phyloP scores from a whole-genome alignment of 2,888 invertebrate species.

The Monopis laevigella region DNA sequence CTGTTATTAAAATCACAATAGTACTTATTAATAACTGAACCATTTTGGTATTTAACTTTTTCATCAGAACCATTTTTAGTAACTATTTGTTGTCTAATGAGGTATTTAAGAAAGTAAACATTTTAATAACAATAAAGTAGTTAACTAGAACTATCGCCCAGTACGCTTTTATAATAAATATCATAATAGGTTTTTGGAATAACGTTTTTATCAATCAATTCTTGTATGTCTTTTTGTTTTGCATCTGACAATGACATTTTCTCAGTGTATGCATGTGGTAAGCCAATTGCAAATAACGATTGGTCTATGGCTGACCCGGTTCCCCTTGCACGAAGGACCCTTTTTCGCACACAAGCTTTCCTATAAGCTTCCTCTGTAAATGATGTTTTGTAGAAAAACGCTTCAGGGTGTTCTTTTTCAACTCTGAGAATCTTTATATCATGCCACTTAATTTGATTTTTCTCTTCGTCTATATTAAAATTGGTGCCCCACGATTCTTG shows the following conservation, averaged over 20 bases:
- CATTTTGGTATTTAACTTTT: constrained; percentile 7
- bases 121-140: constrained; percentile 8
- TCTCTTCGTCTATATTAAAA: constrained; percentile 17
- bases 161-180: constrained; percentile 7
- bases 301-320: constrained; percentile 12
- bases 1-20: too few relatives aligned
- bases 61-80: constrained; percentile 1
- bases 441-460: constrained; percentile 17
- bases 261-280: constrained; percentile 13
- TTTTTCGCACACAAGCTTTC: constrained; percentile 11
- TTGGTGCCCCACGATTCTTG: constrained; percentile 19
- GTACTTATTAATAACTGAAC: too few relatives aligned
- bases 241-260: background rate
- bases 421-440: constrained; percentile 18
- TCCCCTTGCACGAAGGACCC: constrained; percentile 12
- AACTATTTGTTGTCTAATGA: background rate
- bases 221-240: constrained; percentile 16
- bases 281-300: constrained; percentile 13
- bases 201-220: constrained; percentile 17
- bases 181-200: constrained; percentile 17
- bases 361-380: constrained; percentile 14
- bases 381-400: constrained; percentile 20
- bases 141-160: constrained; percentile 2
- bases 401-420: constrained; percentile 16
- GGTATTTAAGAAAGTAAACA: too few relatives aligned